Percentiles rank a stretch among this genome's conserved stretches.
Evolutionary conservation across 2,797 vertebrate species (phyloP).

Genomic region (Fistularia commersonii): DNA sequence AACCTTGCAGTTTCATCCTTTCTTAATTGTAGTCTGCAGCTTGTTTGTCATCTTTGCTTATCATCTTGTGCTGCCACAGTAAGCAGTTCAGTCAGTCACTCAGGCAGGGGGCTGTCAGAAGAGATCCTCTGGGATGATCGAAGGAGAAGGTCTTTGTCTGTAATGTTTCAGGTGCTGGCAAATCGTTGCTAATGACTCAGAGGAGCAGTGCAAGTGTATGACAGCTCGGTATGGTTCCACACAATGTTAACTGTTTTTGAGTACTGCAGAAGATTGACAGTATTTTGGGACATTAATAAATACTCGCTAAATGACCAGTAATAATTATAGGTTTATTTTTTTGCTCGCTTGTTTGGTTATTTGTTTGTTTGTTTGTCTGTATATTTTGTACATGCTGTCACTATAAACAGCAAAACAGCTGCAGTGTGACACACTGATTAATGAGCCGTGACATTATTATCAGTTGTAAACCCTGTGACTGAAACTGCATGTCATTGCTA

Average conservation of each 20-base stretch:
- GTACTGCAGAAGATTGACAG: conserved; percentile 25
- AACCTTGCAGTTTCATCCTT: conserved; percentile 12
- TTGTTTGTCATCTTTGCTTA: conserved; percentile 28
- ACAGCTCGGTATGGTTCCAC: conserved; percentile 35
- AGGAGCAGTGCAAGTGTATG: conserved; percentile 28
- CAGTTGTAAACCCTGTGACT: conserved; percentile 61
- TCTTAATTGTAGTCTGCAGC: conserved; percentile 7
- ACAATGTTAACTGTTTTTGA: conserved; percentile 36
- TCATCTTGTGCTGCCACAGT: conserved; percentile 2
- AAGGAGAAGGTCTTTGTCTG: conserved; percentile 39
- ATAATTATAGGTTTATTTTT: conserved; percentile 11
- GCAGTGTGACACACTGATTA: conserved; percentile 56
- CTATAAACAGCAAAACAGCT: conserved; percentile 46
- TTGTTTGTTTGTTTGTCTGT: conserved; percentile 10
- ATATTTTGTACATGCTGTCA: too few species aligned
- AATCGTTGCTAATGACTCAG: conserved; percentile 51
- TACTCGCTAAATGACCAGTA: conserved; percentile 34
- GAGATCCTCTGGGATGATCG: conserved; percentile 33
- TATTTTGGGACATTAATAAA: conserved; percentile 48
- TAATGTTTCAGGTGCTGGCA: conserved; percentile 56
- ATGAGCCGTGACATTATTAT: conserved; percentile 66
- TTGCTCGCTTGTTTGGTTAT: conserved; percentile 16
- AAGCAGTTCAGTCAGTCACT: conserved; percentile 34
- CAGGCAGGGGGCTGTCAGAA: conserved; percentile 53
- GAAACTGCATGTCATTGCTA: conserved; percentile 50